phyloP scores from a whole-genome alignment of 2,113 vertebrate species.

The Saccopteryx bilineata region DNA sequence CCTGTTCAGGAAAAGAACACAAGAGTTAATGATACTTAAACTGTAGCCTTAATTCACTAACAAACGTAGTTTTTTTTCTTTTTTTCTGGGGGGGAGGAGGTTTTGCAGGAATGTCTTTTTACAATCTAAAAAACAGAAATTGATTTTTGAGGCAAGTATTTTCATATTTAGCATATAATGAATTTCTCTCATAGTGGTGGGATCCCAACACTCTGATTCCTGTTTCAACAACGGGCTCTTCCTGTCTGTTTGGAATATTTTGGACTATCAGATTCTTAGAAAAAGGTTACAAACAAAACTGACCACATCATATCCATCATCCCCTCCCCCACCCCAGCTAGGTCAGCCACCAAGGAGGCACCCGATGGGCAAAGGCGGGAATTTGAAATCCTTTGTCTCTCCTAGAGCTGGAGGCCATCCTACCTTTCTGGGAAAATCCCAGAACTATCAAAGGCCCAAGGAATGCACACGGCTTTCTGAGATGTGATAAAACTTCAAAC shows the following conservation, averaged over 20 bases:
- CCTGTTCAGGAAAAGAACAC: not conserved
- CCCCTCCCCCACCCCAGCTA: rapidly evolving
- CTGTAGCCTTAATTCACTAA: not conserved
- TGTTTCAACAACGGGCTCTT: not conserved
- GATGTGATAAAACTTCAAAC: not conserved
- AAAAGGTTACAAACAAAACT: not conserved
- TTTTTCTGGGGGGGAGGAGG: rapidly evolving
- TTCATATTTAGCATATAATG: not conserved
- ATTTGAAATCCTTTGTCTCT: conserved; percentile 17
- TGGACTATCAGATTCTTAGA: not conserved
- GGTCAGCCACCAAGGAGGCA: not conserved
- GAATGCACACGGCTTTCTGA: not conserved
- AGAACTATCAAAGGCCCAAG: rapidly evolving
- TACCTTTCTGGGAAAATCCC: not conserved
- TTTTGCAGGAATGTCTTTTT: rapidly evolving
- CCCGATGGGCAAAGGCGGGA: not conserved
- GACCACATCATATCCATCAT: not conserved
- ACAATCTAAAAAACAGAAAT: not conserved
- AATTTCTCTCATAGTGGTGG: not conserved
- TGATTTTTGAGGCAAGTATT: not conserved
- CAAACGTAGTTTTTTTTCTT: too few relatives aligned
- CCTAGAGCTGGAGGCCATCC: rapidly evolving
- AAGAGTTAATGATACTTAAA: not conserved
- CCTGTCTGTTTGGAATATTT: not conserved
- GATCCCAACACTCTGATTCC: not conserved